Percentiles rank a stretch among this genome's conserved stretches.
phyloP scores from a whole-genome alignment of 2,113 vertebrate genomes.

The Trogon surrucura region DNA sequence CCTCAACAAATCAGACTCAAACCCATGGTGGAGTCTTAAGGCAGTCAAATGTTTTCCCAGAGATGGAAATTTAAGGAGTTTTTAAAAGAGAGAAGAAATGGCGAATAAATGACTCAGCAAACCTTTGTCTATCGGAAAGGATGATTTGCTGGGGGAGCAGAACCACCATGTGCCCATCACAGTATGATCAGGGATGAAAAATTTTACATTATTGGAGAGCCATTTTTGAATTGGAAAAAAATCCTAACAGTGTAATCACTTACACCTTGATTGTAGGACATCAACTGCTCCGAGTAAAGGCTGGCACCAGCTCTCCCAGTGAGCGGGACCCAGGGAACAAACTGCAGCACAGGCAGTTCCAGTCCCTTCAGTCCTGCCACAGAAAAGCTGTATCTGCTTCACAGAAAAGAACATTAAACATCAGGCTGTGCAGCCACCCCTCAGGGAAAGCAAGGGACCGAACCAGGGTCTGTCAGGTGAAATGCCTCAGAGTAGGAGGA shows the following conservation, averaged over 20 bases:
- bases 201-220: neutral
- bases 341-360: neutral
- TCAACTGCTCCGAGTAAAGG: neutral
- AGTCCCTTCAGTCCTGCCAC: neutral
- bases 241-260: neutral
- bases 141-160: neutral
- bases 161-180: neutral
- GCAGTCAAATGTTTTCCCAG: neutral
- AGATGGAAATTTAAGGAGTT: neutral
- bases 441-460: neutral
- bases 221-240: slow-evolving; percentile 6
- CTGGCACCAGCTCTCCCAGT: neutral
- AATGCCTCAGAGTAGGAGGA: neutral
- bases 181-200: neutral
- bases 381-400: neutral
- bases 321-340: neutral
- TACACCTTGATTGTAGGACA: slow-evolving; percentile 1
- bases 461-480: neutral
- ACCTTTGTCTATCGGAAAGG: neutral
- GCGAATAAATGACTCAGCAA: neutral
- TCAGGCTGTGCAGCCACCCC: neutral
- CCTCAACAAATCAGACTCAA: slow-evolving; percentile 3
- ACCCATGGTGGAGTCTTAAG: neutral
- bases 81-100: neutral
- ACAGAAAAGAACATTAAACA: neutral